Base-by-base conservation (phyloP, 1,140 invertebrate genomes). In the Apolygus lucorum region DNA sequence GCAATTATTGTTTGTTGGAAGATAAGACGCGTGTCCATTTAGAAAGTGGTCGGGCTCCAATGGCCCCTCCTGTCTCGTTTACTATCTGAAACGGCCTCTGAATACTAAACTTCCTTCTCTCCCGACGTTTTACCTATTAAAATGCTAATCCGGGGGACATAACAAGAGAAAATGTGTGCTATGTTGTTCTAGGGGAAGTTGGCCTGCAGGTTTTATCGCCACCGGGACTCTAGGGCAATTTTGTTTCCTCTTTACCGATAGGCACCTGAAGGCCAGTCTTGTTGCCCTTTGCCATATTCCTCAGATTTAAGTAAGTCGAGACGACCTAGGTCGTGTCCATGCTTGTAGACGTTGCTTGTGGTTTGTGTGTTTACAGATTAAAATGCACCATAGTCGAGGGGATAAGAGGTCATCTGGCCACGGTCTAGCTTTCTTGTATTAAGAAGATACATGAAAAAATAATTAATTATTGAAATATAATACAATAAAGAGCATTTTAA, bases 51-150 rank as follows among this genome's bases (percentile, higher is more conserved):
- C 14, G 62, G 62, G 27, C 27, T 63, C 27, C 62, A 25, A 63
- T 63, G 62, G 62, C 17, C 22, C 62, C 27, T 27, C 22, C 62
- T 63, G 62, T 63, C 62, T 63, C 62, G 62, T 63, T 63, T 63
- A 63, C 62, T 63, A 63, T 63, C 62, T 63, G 62, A 25, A 22
- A 63, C 62, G 27, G 22, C 62, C 62, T 25, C 62, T 63, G 62
- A 63, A 63, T 63, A 63, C 62, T 63, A 63, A 63, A 25, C 22
- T 25, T 63, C 17, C 62, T 25, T 63, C 52, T 22, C 62, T 27
- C 27, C 62, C 62, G 62, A 63, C 62, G 62, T 63, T 63, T 63
- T 63, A 63, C 62, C 62, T 63, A 63, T 63, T 63, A 63, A 63
- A 63, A 63, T 63, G 62, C 62, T 63, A 63, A 63, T 63, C 62